Evolutionary conservation across 2,888 invertebrate species (phyloP), one percentile per base, ranked within the genome.

Genomic region (Sinopyrophorus schimmeli): DNA sequence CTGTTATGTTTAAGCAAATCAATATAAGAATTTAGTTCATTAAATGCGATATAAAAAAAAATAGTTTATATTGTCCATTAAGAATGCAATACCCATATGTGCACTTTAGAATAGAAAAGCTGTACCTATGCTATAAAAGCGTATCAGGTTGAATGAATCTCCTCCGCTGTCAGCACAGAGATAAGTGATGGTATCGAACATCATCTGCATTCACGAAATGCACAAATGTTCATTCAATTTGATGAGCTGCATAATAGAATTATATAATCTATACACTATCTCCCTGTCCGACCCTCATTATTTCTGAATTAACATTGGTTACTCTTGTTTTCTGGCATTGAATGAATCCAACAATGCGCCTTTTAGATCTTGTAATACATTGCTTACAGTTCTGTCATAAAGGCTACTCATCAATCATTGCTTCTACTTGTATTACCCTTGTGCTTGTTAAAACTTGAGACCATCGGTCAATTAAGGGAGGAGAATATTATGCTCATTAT

Each of bases 171-270:
- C 51, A 38, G 47, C 52, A 30, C 40, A 28, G 38, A 39, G 47
- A 49, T 51, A 54, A 56, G 43, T 50, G 54, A 50, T 54, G 52
- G 47, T 48, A 58, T 53, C 55, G 27, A 28, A 20, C 32, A 35
- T 30, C 46, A 38, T 35, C 9, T 43, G 43, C 32, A 57, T 49
- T 55, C 55, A 58, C 55, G 38, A 60, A 62, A 58, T 63, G 66
- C 62, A 65, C 68, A 68, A 67, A 65, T 68, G 68, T 67, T 67
- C 67, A 61, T 62, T 56, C 49, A 49, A 53, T 60, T 59, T 63
- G 64, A 64, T 60, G 59, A 59, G 60, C 59, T 59, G 28, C 53
- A 63, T 64, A 64, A 67, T 67, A 63, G 64, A 64, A 66, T 63
- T 63, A 62, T 55, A 60, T 60, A 63, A 64, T 65, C 60, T 57